phyloP scores from a whole-genome alignment of 1,140 invertebrate genomes.

The Drosophila nigromelanica region DNA sequence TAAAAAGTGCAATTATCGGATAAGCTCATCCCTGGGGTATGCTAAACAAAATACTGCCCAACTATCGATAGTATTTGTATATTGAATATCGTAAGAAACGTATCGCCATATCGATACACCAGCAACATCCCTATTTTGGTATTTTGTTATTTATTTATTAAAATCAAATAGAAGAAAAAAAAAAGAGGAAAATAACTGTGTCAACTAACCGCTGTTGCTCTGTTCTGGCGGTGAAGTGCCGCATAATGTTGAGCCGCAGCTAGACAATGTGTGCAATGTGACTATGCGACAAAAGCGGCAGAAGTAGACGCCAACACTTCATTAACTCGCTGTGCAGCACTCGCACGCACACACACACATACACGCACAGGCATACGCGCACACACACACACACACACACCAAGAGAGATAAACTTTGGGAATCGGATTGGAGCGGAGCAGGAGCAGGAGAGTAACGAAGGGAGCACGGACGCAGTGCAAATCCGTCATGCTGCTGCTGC shows the following conservation, averaged over 20 bases:
- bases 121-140: constrained; percentile 34
- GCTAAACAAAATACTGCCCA: not conserved
- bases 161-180: constrained; percentile 2
- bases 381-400: constrained; percentile 1
- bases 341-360: constrained; percentile 3
- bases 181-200: constrained; percentile 12
- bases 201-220: constrained; percentile 10
- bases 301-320: constrained; percentile 10
- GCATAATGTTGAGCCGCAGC: constrained; percentile 19
- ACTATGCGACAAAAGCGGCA: constrained; percentile 43
- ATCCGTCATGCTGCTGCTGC: constrained; percentile 71
- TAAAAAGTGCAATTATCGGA: not conserved
- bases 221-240: constrained; percentile 25
- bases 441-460: not conserved
- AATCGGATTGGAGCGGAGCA: not conserved
- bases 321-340: constrained; percentile 27
- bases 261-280: constrained; percentile 39
- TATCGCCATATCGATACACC: constrained; percentile 20
- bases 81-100: constrained; percentile 1
- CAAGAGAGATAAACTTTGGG: not conserved
- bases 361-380: not conserved
- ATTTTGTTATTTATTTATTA: constrained; percentile 55
- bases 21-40: not conserved
- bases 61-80: constrained; percentile 1
- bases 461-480: not conserved